Percentiles rank a stretch among this genome's conserved stretches.
phyloP scores from a whole-genome alignment of 2,113 vertebrate species.

The Anguilla rostrata region DNA sequence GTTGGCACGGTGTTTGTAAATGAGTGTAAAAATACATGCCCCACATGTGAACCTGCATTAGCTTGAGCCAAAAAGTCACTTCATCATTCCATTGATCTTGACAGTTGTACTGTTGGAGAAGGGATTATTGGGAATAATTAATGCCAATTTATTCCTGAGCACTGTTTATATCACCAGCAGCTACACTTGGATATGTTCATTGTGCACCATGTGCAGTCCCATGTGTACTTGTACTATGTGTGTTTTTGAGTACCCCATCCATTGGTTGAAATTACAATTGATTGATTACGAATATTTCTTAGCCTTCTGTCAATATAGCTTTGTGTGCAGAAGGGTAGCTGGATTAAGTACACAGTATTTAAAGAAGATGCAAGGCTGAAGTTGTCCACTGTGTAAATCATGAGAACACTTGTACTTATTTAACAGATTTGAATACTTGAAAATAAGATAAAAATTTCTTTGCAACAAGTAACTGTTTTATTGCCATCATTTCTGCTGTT shows the following conservation, averaged over 20 bases:
- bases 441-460: conserved; percentile 93
- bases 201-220: conserved; percentile 83
- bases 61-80: neutral
- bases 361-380: conserved; percentile 79
- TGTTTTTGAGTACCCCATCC: conserved; percentile 73
- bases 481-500: conserved; percentile 39
- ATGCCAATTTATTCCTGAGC: conserved; percentile 51
- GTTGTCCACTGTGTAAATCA: conserved; percentile 96
- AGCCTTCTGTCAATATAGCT: conserved; percentile 68
- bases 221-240: conserved; percentile 75
- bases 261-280: conserved; percentile 51
- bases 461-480: conserved; percentile 92
- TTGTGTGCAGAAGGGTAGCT: conserved; percentile 70
- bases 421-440: conserved; percentile 99
- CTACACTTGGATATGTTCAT: conserved; percentile 63
- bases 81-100: neutral
- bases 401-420: conserved; percentile 94
- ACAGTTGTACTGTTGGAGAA: conserved; percentile 36
- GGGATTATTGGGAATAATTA: conserved; percentile 58
- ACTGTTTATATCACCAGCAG: conserved; percentile 92
- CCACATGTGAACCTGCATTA: neutral
- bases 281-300: conserved; percentile 60
- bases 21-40: neutral
- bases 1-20: neutral
- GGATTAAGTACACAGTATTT: conserved; percentile 80